Evolutionary conservation across 2,113 vertebrate genomes (phyloP), one percentile per base, ranked within the genome.

Genomic region (Periophthalmodon schlosseri): DNA sequence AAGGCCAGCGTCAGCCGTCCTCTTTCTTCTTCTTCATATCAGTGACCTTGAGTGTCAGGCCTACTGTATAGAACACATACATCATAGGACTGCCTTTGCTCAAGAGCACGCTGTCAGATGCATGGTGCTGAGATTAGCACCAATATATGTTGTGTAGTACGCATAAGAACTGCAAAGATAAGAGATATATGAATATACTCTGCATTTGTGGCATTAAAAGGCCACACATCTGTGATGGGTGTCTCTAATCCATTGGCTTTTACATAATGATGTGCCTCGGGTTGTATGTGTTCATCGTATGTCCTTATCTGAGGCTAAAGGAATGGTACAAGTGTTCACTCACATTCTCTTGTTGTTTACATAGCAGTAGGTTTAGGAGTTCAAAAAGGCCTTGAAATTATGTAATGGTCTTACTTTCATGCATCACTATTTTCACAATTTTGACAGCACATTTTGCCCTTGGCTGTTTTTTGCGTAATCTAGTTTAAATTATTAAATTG

Each of bases 31-130:
- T 61, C 74, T 63, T 72, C 65, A 44, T 82, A 79, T 75, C 75
- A 20, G 21, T 47, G 83, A 85, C 80, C 86, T 89, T 87, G 74
- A 50, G 70, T 74, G 84, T 86, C 84, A 75, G 50, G 34, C 16
- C 1, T 36, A 36, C 78, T 77, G 49, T 74, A 69, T 72, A 72
- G 70, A 66, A 34, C 69, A 36, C 79, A 87, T 83, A 69, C 77
- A 84, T 82, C 86, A 77, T 68, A 65, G 57, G 15, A 54, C 68
- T 7, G 52, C 34, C 14, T 28, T 36, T 74, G 79, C 60, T 64
- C 24, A 14, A 76, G 81, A 83, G 69, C 73, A 18, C 34, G 68
- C 57, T 83, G 74, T 72, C 63, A 76, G 73, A 75, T 65, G 6
- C 76, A 68, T 15, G 54, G 67, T 76, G 68, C 52, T 8, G 36